Evolutionary conservation across 2,888 invertebrate genomes (phyloP), one percentile per base, ranked within the genome.

Genomic region (Anthophora plumipes): DNA sequence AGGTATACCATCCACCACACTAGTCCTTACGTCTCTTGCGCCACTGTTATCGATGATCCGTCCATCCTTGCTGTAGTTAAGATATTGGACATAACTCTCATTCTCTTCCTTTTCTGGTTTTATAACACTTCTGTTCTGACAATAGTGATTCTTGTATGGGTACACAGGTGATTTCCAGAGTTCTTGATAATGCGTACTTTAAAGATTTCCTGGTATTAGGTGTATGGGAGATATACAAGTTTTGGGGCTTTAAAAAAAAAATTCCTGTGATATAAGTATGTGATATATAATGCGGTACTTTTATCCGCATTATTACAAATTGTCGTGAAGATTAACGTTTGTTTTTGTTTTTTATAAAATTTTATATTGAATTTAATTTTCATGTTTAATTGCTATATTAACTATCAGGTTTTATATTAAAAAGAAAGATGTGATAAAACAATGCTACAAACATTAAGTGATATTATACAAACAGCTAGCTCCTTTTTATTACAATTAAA

Each of bases 1-100:
- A 98, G 98, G 98, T 98, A 96, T 95, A 94, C 92, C 89, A 89
- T 89, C 91, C 89, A 92, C 92, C 91, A 92, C 90, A 92, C 91
- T 92, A 92, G 92, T 91, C 92, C 91, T 92, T 92, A 92, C 90
- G 91, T 92, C 90, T 92, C 86, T 90, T 89, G 90, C 90, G 91
- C 88, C 85, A 91, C 91, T 90, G 88, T 91, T 88, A 85, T 86
- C 83, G 80, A 83, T 77, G 87, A 85, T 86, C 83, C 86, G 85
- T 86, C 84, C 85, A 86, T 88, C 84, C 83, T 88, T 87, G 83
- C 84, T 81, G 85, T 87, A 88, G 85, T 83, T 88, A 85, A 73
- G 85, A 88, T 66, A 86, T 67, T 80, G 83, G 81, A 80, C 79
- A 78, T 85, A 75, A 85, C 75, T 88, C 84, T 90, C 86, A 83